Evolutionary conservation across 1,140 invertebrate genomes (phyloP), one percentile per base, ranked within the genome.

Genomic region (Eriocheir sinensis): DNA sequence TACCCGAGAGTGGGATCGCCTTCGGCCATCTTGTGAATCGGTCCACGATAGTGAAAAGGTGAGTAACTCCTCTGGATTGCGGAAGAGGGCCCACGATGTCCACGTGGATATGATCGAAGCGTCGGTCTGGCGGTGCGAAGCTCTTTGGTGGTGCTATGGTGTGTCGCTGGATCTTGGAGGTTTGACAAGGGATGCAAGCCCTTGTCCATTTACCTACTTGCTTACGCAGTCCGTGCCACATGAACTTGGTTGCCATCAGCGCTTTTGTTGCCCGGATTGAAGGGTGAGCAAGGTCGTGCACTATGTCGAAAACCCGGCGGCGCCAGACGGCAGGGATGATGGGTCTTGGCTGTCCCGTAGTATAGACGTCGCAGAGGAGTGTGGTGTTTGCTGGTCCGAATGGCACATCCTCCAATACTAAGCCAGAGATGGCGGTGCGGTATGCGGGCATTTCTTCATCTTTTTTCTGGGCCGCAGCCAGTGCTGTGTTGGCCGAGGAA

Each of bases 51-150:
- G 97, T 97, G 0, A 97, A 95, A 27, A 96, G 95, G 92, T 97
- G 97, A 21, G 44, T 80, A 81, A 93, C 96, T n/a, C 96, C 96
- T 15, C 96, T 41, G 0, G 96, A 96, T 6, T 93, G 91, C 34
- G 97, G 96, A 4, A 97, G 89, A 0, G 96, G 97, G 0, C 97
- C 96, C 12, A 97, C 96, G 0, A 97, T 96, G 96, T 97, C 97
- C 0, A 97, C 94, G 95, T 97, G 97, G 0, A 97, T 95, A 91
- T 97, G 96, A 2, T 96, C 80, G 91, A 97, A 97, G 0, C 96
- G 83, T 4, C 40, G 17, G 3, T 38, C 48, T 8, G 93, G 72
- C 12, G 30, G 90, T 30, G 92, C 91, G 2, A 96, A 94, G 30
- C 4, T 94, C 92, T n/a, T 95, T 90, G 1, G 72, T 34, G 38